These are phyloP conservation scores for Phrynocephalus versicolor DNA, from an alignment of 2,113 vertebrate genomes.

Conservation along the genomic window DNA sequence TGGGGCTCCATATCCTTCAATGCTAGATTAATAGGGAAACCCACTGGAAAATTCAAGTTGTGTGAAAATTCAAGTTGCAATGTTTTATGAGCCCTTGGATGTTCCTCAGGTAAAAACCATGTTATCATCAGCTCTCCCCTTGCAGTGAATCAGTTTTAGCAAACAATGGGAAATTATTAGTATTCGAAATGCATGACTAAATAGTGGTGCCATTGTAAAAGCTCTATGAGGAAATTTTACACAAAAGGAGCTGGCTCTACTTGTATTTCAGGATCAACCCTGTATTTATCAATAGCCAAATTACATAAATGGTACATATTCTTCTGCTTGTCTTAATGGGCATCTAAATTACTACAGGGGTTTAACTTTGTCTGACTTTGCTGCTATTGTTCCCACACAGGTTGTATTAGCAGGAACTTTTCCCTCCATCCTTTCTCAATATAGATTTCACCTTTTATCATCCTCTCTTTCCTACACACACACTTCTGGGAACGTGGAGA, in stretches of 20 bases:
- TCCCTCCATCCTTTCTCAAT: not conserved
- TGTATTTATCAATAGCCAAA: constrained; percentile 11
- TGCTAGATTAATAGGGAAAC: not conserved
- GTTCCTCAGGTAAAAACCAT: not conserved
- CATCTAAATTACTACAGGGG: constrained; percentile 4
- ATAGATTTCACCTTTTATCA: constrained; percentile 8
- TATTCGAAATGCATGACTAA: not conserved
- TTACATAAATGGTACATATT: constrained; percentile 1
- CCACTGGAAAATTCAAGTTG: not conserved
- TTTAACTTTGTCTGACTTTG: constrained; percentile 18
- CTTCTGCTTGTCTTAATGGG: constrained; percentile 33
- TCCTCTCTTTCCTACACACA: too few relatives aligned
- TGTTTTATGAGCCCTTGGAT: constrained; percentile 15
- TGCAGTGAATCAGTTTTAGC: not conserved
- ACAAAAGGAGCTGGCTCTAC: not conserved
- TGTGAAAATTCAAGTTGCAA: too few relatives aligned
- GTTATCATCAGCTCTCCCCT: not conserved
- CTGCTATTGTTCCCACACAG: not conserved
- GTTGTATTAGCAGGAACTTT: not conserved
- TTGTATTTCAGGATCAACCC: not conserved
- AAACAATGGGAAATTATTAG: not conserved
- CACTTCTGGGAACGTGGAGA: not conserved
- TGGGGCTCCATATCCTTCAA: constrained; percentile 9
- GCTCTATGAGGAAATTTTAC: not conserved
- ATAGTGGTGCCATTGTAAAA: accelerated